phyloP scores from a whole-genome alignment of 2,113 vertebrate species.

The Suricata suricatta region DNA sequence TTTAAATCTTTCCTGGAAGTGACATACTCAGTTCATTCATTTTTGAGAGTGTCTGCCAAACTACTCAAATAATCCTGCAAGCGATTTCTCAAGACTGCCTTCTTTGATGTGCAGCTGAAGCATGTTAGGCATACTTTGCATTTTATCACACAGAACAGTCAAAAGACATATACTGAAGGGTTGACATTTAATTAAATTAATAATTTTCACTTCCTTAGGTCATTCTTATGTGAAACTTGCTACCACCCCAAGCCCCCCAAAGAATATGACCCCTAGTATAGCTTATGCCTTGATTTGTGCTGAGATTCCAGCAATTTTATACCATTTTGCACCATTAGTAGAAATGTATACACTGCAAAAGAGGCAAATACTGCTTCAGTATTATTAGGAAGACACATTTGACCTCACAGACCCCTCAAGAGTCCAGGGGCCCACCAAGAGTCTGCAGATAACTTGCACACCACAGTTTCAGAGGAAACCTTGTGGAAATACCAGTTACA shows the following conservation, averaged over 20 bases:
- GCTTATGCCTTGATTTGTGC: background rate
- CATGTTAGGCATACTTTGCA: background rate
- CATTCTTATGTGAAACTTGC: background rate
- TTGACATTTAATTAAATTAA: background rate
- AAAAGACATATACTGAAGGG: background rate
- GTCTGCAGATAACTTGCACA: background rate
- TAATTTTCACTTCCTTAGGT: background rate
- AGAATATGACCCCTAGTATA: background rate
- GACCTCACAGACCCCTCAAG: background rate
- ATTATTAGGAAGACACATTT: background rate
- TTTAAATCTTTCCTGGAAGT: constrained; percentile 1
- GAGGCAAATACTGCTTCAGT: background rate
- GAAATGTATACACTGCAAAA: background rate
- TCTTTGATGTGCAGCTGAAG: background rate
- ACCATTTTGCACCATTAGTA: background rate
- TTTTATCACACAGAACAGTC: background rate
- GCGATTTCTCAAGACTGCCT: background rate
- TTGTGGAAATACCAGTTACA: background rate
- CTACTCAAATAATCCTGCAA: background rate
- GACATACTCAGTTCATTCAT: background rate
- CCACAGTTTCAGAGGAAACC: background rate
- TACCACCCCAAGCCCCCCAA: fast-evolving
- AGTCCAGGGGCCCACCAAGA: background rate
- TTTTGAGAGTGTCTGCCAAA: background rate
- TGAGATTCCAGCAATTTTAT: background rate